These are phyloP conservation scores for Phylloscopus trochiloides DNA, from an alignment of 2,113 vertebrate species.

Conservation along the genomic window DNA sequence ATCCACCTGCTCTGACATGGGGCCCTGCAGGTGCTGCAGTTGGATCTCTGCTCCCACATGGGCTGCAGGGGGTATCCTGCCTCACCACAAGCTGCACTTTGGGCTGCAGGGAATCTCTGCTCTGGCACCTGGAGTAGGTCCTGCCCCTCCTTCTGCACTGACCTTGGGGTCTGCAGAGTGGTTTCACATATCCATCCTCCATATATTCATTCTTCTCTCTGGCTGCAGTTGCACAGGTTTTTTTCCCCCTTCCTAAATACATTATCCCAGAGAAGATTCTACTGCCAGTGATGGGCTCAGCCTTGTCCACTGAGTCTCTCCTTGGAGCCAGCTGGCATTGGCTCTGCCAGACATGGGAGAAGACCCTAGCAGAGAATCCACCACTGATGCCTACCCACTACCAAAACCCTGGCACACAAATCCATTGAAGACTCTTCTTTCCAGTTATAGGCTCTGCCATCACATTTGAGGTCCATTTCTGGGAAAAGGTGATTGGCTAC, in stretches of 20 bases:
- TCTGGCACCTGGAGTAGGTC: background rate
- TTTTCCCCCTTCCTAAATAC: background rate
- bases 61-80: background rate
- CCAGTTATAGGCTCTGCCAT: background rate
- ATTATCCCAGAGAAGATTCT: background rate
- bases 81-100: background rate
- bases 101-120: background rate
- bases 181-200: background rate
- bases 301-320: background rate
- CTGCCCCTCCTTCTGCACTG: background rate
- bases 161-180: background rate
- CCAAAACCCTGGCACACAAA: background rate
- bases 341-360: background rate
- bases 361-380: background rate
- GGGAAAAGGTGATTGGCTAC: background rate
- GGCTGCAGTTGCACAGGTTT: background rate
- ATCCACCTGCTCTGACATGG: background rate
- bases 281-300: background rate
- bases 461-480: background rate
- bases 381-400: background rate
- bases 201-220: background rate
- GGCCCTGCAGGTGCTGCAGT: background rate
- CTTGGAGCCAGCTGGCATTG: background rate
- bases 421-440: background rate
- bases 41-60: background rate